Conservation (phyloP, 2,797 vertebrate genomes). For the Aeoliscus strigatus region DNA sequence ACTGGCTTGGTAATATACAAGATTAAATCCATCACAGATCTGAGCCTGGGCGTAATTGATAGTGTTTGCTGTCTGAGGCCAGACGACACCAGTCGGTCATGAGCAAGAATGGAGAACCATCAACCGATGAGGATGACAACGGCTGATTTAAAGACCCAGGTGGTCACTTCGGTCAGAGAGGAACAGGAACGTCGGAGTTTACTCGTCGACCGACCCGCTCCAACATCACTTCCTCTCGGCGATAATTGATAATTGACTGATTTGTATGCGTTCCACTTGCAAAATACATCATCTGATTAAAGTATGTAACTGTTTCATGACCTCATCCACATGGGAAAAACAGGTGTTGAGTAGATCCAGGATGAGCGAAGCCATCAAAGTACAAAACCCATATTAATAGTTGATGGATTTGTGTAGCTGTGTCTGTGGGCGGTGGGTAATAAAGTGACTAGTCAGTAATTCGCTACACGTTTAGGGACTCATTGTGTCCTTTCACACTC, state of each 20-base stretch:
- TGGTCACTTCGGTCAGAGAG: conserved; percentile 60
- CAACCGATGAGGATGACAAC: conserved; percentile 43
- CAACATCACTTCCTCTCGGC: conserved; percentile 19
- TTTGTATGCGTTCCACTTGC: conserved; percentile 30
- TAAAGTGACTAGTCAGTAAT: conserved; percentile 43
- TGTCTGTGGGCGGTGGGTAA: no score
- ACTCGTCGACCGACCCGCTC: conserved; percentile 9
- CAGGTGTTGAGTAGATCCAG: conserved; percentile 11
- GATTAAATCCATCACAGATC: conserved; percentile 82
- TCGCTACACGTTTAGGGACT: conserved; percentile 48
- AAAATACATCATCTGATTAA: conserved; percentile 39
- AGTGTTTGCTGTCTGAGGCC: conserved; percentile 51
- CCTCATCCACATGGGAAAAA: conserved; percentile 13
- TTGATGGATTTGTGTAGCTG: not conserved
- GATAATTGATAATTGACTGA: conserved; percentile 35
- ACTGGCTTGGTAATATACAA: conserved; percentile 74
- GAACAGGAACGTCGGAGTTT: conserved; percentile 22
- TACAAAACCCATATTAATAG: no score
- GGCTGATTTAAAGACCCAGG: conserved; percentile 64
- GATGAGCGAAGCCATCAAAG: no score
- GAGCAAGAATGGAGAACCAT: conserved; percentile 47
- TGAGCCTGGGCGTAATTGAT: conserved; percentile 73
- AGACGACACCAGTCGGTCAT: conserved; percentile 61
- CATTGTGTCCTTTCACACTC: conserved; percentile 20
- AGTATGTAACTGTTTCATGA: conserved; percentile 23